A percentile compares a stretch with the other conserved stretches of the same genome.
phyloP scores from a whole-genome alignment of 2,888 invertebrate species.

The Odontomyia ornata region DNA sequence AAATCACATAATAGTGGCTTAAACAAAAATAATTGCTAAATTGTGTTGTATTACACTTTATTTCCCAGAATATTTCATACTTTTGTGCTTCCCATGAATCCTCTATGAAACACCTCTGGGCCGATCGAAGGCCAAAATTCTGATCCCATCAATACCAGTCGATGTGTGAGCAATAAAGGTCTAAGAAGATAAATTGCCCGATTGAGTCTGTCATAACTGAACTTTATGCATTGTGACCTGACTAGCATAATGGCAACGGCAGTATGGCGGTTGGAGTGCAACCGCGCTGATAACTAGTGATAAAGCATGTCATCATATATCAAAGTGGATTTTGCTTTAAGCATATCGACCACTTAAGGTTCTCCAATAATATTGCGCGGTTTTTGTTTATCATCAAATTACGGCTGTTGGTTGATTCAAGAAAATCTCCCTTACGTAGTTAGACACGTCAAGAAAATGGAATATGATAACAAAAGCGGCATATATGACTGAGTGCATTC shows the following conservation, averaged over 20 bases:
- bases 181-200: constrained; percentile 13
- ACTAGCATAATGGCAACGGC: too few species aligned
- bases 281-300: constrained; percentile 3
- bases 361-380: not conserved
- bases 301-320: constrained; percentile 21
- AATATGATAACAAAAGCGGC: not conserved
- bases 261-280: not conserved
- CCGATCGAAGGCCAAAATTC: not conserved
- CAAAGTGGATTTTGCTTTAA: constrained; percentile 23
- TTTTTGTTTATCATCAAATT: not conserved
- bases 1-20: too few species aligned
- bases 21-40: too few species aligned
- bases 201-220: not conserved
- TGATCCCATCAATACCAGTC: not conserved
- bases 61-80: too few species aligned
- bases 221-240: not conserved
- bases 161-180: not conserved
- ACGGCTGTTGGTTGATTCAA: not conserved
- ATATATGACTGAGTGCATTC: not conserved
- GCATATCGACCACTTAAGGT: not conserved
- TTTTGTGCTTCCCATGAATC: too few species aligned
- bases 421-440: not conserved
- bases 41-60: too few species aligned
- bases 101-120: too few species aligned
- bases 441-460: not conserved